Evolutionary conservation across 2,888 invertebrate genomes (phyloP).

Genomic region (Drosophila infuscata): DNA sequence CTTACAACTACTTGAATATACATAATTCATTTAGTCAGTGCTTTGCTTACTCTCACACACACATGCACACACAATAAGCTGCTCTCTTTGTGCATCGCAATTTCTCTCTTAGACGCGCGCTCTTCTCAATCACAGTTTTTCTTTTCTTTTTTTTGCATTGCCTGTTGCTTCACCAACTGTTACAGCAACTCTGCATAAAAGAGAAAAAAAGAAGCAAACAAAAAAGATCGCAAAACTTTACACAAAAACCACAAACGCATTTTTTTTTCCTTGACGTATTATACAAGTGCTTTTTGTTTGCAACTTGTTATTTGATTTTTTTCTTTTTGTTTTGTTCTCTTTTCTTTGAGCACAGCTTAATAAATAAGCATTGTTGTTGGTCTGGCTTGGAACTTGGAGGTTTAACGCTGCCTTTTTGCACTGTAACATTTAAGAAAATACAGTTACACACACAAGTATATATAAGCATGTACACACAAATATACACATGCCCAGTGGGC

Average conservation of each 20-base stretch:
- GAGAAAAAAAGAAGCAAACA: conserved; percentile 12
- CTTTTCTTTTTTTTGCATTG: conserved; percentile 23
- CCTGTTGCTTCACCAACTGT: conserved; percentile 60
- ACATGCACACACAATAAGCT: not conserved
- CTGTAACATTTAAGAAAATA: conserved; percentile 43
- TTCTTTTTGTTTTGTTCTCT: not conserved
- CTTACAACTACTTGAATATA: not conserved
- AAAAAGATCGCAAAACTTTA: conserved; percentile 35
- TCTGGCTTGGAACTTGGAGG: conserved; percentile 29
- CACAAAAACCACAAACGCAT: conserved; percentile 49
- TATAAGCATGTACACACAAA: conserved; percentile 1
- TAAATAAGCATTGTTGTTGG: conserved; percentile 35
- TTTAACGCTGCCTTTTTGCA: conserved; percentile 26
- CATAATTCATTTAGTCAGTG: not conserved
- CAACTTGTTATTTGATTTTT: conserved; percentile 21
- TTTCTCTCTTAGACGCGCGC: conserved; percentile 1
- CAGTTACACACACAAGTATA: conserved; percentile 30
- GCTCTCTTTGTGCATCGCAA: not conserved
- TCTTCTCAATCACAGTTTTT: not conserved
- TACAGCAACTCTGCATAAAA: conserved; percentile 16
- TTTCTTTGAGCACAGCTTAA: conserved; percentile 30
- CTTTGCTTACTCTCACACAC: not conserved
- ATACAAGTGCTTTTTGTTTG: conserved; percentile 49
- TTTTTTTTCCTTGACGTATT: conserved; percentile 51
- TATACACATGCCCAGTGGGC: conserved; percentile 48